Percentiles rank a stretch among this genome's conserved stretches.
Evolutionary conservation across 2,113 vertebrate species (phyloP).

Genomic region (Bungarus multicinctus): DNA sequence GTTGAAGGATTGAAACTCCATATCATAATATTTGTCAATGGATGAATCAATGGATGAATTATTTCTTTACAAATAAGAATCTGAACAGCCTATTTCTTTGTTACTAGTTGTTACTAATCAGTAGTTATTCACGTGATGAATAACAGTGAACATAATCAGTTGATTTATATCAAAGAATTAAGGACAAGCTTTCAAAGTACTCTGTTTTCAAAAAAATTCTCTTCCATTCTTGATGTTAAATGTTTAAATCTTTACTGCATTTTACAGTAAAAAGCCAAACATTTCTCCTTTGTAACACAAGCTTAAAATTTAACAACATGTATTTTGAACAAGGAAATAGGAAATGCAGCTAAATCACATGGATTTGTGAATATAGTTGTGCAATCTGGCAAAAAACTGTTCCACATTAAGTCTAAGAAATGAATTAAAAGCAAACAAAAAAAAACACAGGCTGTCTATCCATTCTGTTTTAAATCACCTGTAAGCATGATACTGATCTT

Average conservation of each 20-base stretch:
- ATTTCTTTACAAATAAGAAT: not conserved
- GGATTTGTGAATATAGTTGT: not conserved
- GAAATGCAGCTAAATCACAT: not conserved
- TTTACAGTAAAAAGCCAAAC: not conserved
- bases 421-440: not conserved
- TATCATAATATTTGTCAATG: not conserved
- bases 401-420: not conserved
- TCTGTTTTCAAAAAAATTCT: not conserved
- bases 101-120: not conserved
- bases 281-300: not conserved
- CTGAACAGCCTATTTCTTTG: not conserved
- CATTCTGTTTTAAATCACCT: conserved; percentile 71
- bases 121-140: not conserved
- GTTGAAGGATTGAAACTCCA: not conserved
- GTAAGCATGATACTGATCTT: conserved; percentile 85
- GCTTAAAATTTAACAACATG: not conserved
- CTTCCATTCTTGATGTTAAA: not conserved
- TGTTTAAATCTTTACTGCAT: not conserved
- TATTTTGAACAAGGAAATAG: not conserved
- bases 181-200: not conserved
- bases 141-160: not conserved
- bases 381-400: not conserved
- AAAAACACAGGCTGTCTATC: not conserved
- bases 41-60: not conserved
- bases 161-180: not conserved